phyloP scores from a whole-genome alignment of 2,113 vertebrate genomes.

The Onychostruthus taczanowskii region DNA sequence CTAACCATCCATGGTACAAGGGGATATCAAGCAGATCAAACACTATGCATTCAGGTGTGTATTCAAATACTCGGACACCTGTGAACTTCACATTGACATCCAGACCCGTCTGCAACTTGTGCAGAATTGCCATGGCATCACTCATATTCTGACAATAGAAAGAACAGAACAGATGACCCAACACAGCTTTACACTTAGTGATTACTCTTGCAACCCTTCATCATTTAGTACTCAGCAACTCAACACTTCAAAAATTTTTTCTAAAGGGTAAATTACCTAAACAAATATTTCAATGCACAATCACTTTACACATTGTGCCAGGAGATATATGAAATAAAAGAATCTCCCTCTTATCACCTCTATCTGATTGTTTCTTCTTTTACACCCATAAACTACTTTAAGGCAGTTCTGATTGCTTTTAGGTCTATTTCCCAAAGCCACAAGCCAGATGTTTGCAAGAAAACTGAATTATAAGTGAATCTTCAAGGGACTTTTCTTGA shows the following conservation, averaged over 20 bases:
- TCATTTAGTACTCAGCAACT: neutral
- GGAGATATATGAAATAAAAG: neutral
- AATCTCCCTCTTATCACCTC: neutral
- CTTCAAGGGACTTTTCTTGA: neutral
- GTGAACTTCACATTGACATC: constrained; percentile 98
- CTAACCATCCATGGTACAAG: constrained; percentile 97
- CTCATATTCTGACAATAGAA: constrained; percentile 90
- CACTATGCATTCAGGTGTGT: constrained; percentile 98
- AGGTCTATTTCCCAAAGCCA: neutral
- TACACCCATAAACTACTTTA: neutral
- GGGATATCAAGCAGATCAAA: constrained; percentile 99
- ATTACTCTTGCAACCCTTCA: neutral
- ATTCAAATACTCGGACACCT: constrained; percentile 95
- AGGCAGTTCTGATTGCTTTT: neutral
- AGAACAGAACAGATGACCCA: neutral
- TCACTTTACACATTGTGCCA: neutral
- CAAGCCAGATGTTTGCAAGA: neutral
- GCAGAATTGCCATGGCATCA: constrained; percentile 95
- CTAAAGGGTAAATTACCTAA: neutral
- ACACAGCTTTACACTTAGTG: neutral
- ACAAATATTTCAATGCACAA: neutral
- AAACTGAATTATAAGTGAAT: neutral
- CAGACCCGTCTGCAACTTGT: constrained; percentile 96
- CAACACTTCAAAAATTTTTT: neutral
- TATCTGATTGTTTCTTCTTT: neutral